Conservation (phyloP, 2,888 invertebrate genomes). For the Lomographa bimaculata region DNA sequence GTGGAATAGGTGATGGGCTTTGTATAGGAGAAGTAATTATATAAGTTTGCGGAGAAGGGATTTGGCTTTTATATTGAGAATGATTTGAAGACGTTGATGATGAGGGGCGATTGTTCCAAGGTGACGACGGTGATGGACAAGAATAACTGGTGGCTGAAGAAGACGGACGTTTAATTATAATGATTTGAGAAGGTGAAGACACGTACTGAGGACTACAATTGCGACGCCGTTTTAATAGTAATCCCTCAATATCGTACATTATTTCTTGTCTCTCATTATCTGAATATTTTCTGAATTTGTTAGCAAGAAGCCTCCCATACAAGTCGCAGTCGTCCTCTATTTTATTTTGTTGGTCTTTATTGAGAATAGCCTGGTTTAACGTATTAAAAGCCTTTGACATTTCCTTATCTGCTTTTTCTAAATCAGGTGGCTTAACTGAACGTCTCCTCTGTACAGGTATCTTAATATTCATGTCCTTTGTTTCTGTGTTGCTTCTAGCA, state of each 20-base stretch:
- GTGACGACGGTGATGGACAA: conserved; percentile 16
- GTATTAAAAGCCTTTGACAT: conserved; percentile 25
- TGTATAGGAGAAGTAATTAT: conserved; percentile 24
- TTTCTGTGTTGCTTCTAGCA: conserved; percentile 21
- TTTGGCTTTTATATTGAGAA: too few relatives aligned
- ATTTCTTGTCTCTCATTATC: conserved; percentile 35
- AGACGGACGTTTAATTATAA: conserved; percentile 24
- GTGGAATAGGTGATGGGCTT: conserved; percentile 24
- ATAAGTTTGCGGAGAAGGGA: too few relatives aligned
- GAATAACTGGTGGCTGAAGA: conserved; percentile 24
- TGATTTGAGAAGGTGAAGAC: conserved; percentile 23
- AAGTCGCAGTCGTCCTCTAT: conserved; percentile 29
- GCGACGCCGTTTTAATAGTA: conserved; percentile 27
- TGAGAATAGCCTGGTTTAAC: conserved; percentile 25
- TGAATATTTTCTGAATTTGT: conserved; percentile 34
- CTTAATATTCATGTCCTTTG: conserved; percentile 21
- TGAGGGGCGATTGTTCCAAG: conserved; percentile 20
- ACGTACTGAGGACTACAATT: conserved; percentile 23
- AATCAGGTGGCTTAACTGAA: conserved; percentile 24
- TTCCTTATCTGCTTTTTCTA: conserved; percentile 23
- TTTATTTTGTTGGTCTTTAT: conserved; percentile 28
- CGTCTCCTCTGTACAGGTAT: conserved; percentile 24
- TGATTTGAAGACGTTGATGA: too few relatives aligned
- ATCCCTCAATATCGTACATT: conserved; percentile 36
- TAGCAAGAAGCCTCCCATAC: conserved; percentile 35